Evolutionary conservation across 2,888 invertebrate genomes (phyloP), one percentile per base, ranked within the genome.

Genomic region (Hydriomena furcata): DNA sequence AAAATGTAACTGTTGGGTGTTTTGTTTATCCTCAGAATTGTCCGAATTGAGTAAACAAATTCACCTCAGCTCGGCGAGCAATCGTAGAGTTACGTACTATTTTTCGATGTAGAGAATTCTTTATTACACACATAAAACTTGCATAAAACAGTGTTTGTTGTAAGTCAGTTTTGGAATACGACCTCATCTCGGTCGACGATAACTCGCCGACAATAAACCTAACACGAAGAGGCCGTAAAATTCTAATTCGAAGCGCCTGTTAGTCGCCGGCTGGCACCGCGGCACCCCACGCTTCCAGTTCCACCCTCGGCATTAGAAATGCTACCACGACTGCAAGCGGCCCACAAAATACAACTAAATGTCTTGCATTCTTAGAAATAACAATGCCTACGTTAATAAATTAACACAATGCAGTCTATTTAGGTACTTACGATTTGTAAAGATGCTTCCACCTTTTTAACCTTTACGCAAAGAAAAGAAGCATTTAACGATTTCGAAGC

Each of bases 181-280:
- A 82, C 73, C 84, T 84, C 87, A 84, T 85, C 85, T 84, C 79
- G 84, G 83, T 80, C 78, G 79, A 75, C 80, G 82, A 86, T 86
- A 83, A 83, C 83, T 82, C 76, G 70, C 81, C 79, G 80, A 83
- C 84, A 80, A 76, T 87, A 87, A 88, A 88, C 87, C 87, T 81
- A 86, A 88, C 87, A 87, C 86, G 87, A 87, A 89, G 85, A 86
- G 85, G 79, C 74, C 78, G 82, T 87, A 84, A 87, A 88, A 89
- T 77, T 86, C 85, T 85, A 85, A 87, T 88, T 87, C 77, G 77
- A 83, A 81, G 78, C 79, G 73, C 65, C 72, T 66, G 51, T 46
- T 65, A 66, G 61, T 61, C 62, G 58, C 59, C 60, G 61, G 60
- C 58, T 58, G 63, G 64, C 67, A 63, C 66, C 58, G 52, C 38